Evolutionary conservation across 2,113 vertebrate species (phyloP), one percentile per base, ranked within the genome.

Genomic region (Macroglossus sobrinus): DNA sequence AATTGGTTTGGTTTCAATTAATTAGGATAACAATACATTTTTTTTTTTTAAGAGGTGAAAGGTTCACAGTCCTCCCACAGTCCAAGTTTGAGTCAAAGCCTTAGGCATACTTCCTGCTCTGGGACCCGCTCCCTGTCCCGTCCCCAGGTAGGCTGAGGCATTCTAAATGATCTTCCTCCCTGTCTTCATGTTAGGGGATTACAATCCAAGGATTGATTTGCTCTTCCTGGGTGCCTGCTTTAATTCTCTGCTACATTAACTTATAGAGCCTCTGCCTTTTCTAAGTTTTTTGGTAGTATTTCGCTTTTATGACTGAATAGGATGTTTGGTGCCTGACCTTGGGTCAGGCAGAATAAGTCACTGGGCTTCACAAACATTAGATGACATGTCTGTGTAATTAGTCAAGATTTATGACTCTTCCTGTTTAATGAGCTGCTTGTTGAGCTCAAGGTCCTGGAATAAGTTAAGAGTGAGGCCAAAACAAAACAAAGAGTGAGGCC

Each of bases 401-500:
- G 76, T 97, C 91, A 97, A 66, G 78, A 92, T 97, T 97, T 97
- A 97, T 95, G 91, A 97, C 50, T 50, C 15, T 50, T 50, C 50
- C 50, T 50, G 14, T 50, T 50, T 50, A 16, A 50, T 50, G 50
- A 85, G 81, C 76, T 95, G 22, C 72, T 84, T 81, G 68, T 45
- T 87, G 90, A 81, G 59, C 53, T 97, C 84, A 93, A 82, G 92
- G 84, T 96, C 74, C 88, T 84, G 64, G 45, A 30, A 45, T 93
- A 74, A 66, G 33, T 81, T 69, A 63, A 43, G 35, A 33, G 57
- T 43, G 79, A 81, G 55, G 57, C 38, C 79, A 50, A 68, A 68
- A 35, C 16, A 75, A 75, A 75, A 47, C 45, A 75, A 75, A 80
- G 64, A 91, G n/a, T 66, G 69, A 89, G 50, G 71, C 33, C 33